These are phyloP conservation scores for Rhynchonycteris naso DNA, from an alignment of 2,797 vertebrate species.

Conservation along the genomic window DNA sequence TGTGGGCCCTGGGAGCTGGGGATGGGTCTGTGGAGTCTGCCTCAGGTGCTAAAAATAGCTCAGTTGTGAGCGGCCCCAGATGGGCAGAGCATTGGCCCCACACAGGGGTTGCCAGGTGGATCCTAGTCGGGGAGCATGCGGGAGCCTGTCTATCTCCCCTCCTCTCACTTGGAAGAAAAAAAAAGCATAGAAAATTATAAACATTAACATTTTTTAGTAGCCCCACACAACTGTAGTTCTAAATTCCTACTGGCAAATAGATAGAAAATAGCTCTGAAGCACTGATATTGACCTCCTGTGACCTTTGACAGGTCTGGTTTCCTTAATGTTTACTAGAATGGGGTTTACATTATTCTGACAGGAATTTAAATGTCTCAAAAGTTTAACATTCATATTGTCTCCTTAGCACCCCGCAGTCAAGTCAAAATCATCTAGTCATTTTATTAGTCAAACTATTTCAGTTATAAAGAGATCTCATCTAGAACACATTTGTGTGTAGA, in stretches of 20 bases:
- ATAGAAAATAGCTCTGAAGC: background rate
- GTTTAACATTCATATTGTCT: background rate
- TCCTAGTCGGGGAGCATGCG: too few relatives aligned
- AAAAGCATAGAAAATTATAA: background rate
- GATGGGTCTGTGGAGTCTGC: too few relatives aligned
- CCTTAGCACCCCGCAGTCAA: background rate
- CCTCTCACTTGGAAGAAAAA: too few relatives aligned
- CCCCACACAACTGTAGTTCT: background rate
- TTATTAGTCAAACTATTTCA: background rate
- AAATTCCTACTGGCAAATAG: background rate
- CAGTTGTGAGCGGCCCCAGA: too few relatives aligned
- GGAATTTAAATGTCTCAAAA: background rate
- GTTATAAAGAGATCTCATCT: background rate
- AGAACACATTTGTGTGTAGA: background rate
- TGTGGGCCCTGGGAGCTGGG: too few relatives aligned
- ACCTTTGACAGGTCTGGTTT: background rate
- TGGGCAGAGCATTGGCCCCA: too few relatives aligned
- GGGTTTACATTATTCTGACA: background rate
- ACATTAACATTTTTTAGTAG: background rate
- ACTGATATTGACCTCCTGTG: background rate
- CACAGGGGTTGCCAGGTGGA: too few relatives aligned
- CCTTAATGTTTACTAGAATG: background rate
- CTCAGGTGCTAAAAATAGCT: too few relatives aligned
- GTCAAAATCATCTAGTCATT: background rate
- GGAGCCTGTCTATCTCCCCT: too few relatives aligned